phyloP scores from a whole-genome alignment of 2,888 invertebrate species.

The Nomada lathburiana region DNA sequence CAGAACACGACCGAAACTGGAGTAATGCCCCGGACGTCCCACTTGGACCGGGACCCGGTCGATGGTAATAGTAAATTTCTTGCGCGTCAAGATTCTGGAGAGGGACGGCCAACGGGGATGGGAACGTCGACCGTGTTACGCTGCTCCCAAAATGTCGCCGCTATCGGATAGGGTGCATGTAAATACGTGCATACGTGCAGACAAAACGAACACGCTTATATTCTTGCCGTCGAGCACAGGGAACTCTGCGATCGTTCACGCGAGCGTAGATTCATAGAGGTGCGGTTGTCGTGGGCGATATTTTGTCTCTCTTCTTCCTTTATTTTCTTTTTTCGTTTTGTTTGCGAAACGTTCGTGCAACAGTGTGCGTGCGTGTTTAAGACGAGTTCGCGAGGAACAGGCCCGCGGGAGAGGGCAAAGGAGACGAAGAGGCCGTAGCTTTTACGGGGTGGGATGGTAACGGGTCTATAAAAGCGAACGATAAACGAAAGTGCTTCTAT shows the following conservation, averaged over 20 bases:
- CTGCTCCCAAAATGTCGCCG: slow-evolving; percentile 26
- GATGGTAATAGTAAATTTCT: slow-evolving; percentile 57
- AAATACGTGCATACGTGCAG: slow-evolving; percentile 5
- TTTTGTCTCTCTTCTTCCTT: too few species aligned
- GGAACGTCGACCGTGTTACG: neutral
- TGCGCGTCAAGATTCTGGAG: slow-evolving; percentile 39
- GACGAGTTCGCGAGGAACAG: neutral
- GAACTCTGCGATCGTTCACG: slow-evolving; percentile 6
- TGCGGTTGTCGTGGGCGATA: slow-evolving; percentile 1
- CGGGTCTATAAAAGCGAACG: slow-evolving; percentile 21
- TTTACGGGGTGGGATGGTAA: neutral
- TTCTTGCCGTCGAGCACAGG: neutral
- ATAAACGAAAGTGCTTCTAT: slow-evolving; percentile 34
- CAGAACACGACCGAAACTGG: slow-evolving; percentile 62
- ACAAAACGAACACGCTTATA: neutral
- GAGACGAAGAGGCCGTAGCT: too few species aligned
- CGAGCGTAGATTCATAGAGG: slow-evolving; percentile 22
- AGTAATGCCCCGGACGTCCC: slow-evolving; percentile 60
- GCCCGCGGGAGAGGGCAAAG: slow-evolving; percentile 1
- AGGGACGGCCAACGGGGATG: neutral
- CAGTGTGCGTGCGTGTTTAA: slow-evolving; percentile 7
- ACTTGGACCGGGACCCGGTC: slow-evolving; percentile 52
- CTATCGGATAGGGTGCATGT: neutral
- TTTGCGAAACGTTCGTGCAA: neutral
- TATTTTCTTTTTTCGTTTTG: too few species aligned